Percentiles rank a stretch among this genome's conserved stretches.
Conservation (phyloP, 1,140 invertebrate species). For the Zaprionus kolodkinae region DNA sequence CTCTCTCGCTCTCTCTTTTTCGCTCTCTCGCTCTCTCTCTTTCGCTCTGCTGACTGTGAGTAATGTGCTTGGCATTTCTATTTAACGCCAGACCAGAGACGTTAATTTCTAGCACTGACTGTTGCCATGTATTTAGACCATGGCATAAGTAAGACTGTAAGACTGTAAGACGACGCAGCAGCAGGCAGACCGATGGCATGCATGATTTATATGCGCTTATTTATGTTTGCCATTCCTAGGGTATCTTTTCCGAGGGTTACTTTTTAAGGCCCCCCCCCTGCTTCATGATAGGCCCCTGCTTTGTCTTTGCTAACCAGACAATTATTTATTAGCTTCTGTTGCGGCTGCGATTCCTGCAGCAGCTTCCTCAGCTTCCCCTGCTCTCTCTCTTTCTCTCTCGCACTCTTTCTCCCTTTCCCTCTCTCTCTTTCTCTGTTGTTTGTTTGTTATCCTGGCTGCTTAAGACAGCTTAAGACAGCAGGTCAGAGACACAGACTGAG, state of each 20-base stretch:
- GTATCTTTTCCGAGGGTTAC: slow-evolving; percentile 30
- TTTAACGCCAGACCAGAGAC: slow-evolving; percentile 39
- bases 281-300: slow-evolving; percentile 42
- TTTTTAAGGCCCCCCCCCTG: not conserved
- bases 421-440: slow-evolving; percentile 21
- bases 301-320: slow-evolving; percentile 75
- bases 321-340: slow-evolving; percentile 75
- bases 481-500: slow-evolving; percentile 51
- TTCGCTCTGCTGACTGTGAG: slow-evolving; percentile 2
- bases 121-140: slow-evolving; percentile 42
- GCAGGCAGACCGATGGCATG: slow-evolving; percentile 32
- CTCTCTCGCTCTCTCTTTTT: not conserved
- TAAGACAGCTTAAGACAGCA: slow-evolving; percentile 70
- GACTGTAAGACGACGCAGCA: not conserved
- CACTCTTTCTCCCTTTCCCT: slow-evolving; percentile 21
- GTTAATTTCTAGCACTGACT: slow-evolving; percentile 62
- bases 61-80: slow-evolving; percentile 25
- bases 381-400: slow-evolving; percentile 3
- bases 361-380: not conserved
- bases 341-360: slow-evolving; percentile 44
- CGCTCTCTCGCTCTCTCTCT: not conserved
- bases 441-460: slow-evolving; percentile 68
- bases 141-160: slow-evolving; percentile 22
- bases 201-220: slow-evolving; percentile 76
- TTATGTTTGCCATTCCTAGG: slow-evolving; percentile 56